These are phyloP conservation scores for Setophaga coronata DNA, from an alignment of 2,113 vertebrate genomes.

Conservation along the genomic window DNA sequence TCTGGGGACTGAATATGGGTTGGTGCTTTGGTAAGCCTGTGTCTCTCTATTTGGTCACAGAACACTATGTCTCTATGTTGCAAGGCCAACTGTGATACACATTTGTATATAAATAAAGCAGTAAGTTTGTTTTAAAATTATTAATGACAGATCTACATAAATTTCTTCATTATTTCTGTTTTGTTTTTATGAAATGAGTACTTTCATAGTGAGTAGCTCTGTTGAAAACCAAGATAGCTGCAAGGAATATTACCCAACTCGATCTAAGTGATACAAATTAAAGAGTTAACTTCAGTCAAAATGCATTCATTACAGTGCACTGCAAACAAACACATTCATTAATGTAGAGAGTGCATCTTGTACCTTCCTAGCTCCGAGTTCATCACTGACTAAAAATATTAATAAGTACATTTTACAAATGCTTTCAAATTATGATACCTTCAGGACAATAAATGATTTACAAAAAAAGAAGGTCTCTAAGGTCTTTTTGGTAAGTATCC, in stretches of 20 bases:
- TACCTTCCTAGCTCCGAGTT: not conserved
- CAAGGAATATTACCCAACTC: not conserved
- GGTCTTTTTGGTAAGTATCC: not conserved
- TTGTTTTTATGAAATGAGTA: not conserved
- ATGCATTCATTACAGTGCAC: not conserved
- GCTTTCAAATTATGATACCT: constrained; percentile 13
- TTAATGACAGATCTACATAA: not conserved
- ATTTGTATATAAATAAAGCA: not conserved
- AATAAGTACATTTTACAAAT: not conserved
- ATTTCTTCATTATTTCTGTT: not conserved
- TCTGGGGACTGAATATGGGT: constrained; percentile 17
- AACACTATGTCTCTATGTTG: not conserved
- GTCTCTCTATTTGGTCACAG: not conserved
- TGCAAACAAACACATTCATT: not conserved
- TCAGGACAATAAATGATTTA: not conserved
- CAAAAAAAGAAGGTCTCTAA: not conserved
- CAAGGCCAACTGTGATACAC: not conserved
- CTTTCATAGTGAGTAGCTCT: not conserved
- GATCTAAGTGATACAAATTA: not conserved
- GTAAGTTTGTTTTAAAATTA: not conserved
- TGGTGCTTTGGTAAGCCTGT: not conserved
- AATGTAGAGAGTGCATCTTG: not conserved
- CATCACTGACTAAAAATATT: not conserved
- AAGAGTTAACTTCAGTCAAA: constrained; percentile 6
- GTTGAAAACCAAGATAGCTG: not conserved